Evolutionary conservation across 1,140 invertebrate genomes (phyloP), one percentile per base, ranked within the genome.

Genomic region (Drosophila leontia): DNA sequence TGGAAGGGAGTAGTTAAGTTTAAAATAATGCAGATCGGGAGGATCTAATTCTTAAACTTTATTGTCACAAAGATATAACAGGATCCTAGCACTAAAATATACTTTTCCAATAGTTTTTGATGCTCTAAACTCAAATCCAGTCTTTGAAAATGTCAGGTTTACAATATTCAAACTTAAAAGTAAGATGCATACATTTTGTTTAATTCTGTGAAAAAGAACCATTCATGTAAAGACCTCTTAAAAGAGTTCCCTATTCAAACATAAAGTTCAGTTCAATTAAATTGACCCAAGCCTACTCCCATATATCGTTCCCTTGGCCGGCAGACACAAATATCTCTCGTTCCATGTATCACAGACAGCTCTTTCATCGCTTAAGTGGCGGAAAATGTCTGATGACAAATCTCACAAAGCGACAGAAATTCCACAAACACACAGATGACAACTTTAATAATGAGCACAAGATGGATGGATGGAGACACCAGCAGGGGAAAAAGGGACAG

Each of bases 251-350:
- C 29, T 26, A 9, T 32, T 34, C 62, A 45, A 53, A 47, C 39
- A 37, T 55, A 44, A n/a, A 48, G 37, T 67, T 45, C 44, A 60
- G 69, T 72, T 72, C 69, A 72, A 72, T 60, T 72, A 72, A 72
- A 60, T 72, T 72, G 67, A 72, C 53, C 69, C 67, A 41, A 35
- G 53, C 29, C 32, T 48, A 35, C 44, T 58, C 35, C 69, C 44
- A 41, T 53, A 35, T 70, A 48, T 58, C 58, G 69, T 69, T 72
- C 50, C 64, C 51, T 35, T 71, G 44, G n/a, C 34, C 13, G 58
- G 26, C 60, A n/a, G 42, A 62, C 64, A 34, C 63, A 62, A 32
- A 32, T 35, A 19, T 23, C 51, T 19, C 45, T 23, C 6, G 41
- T 67, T 47, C 29, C 62, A 37, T 67, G 29, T 56, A 23, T 60